A percentile compares a stretch with the other conserved stretches of the same genome.
phyloP scores from a whole-genome alignment of 2,888 invertebrate genomes.

The Troilus luridus region DNA sequence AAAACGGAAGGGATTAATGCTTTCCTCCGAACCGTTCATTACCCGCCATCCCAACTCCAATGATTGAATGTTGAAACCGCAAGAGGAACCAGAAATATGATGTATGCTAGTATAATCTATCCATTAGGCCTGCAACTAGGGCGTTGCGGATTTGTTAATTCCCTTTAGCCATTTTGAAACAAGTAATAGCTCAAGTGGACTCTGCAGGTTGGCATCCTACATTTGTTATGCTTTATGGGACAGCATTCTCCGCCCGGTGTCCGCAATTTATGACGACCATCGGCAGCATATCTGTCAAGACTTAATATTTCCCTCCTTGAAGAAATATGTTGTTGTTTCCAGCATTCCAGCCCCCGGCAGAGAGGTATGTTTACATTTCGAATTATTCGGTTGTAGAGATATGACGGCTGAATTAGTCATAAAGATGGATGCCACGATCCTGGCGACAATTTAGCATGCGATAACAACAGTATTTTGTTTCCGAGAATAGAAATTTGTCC shows the following conservation, averaged over 20 bases:
- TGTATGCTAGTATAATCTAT: constrained; percentile 51
- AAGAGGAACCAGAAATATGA: constrained; percentile 31
- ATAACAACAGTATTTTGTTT: constrained; percentile 27
- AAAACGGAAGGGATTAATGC: constrained; percentile 55
- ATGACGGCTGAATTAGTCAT: background rate
- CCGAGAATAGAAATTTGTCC: background rate
- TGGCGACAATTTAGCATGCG: background rate
- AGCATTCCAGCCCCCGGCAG: background rate
- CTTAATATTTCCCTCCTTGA: constrained; percentile 22
- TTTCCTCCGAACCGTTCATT: constrained; percentile 29
- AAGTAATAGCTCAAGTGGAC: background rate
- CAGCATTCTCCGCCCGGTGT: constrained; percentile 8
- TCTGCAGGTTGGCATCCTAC: background rate
- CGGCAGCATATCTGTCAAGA: constrained; percentile 39
- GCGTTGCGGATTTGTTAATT: constrained; percentile 58
- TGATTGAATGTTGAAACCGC: constrained; percentile 35
- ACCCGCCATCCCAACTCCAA: background rate
- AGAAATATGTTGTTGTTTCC: constrained; percentile 6
- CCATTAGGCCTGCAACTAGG: constrained; percentile 52
- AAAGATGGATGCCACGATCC: background rate
- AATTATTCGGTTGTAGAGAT: constrained; percentile 7
- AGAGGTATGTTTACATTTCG: constrained; percentile 19
- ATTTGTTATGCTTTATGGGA: constrained; percentile 22
- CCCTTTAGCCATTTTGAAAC: constrained; percentile 1
- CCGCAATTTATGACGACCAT: constrained; percentile 29